phyloP scores from a whole-genome alignment of 2,113 vertebrate species.

The Athene noctua region DNA sequence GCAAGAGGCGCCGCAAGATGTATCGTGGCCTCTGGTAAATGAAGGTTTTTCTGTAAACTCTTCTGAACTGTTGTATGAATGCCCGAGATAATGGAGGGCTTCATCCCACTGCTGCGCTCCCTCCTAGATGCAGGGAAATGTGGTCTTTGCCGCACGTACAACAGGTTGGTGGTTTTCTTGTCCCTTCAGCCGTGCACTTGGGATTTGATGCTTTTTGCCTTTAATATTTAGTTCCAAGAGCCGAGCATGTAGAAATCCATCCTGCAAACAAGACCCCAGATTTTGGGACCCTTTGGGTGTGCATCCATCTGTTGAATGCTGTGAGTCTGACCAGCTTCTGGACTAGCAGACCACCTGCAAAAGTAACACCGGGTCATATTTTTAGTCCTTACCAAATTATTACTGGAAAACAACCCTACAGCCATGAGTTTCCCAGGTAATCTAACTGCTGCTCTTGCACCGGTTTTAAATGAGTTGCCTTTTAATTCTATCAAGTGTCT shows the following conservation, averaged over 20 bases:
- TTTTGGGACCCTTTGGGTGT: fast-evolving
- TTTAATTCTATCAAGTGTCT: constrained; percentile 35
- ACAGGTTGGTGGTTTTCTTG: not conserved
- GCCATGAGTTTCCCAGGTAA: constrained; percentile 48
- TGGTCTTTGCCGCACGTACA: fast-evolving
- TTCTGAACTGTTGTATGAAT: not conserved
- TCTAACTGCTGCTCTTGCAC: constrained; percentile 41
- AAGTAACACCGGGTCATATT: not conserved
- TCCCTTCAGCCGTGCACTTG: not conserved
- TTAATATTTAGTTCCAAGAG: not conserved
- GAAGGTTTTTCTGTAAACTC: not conserved
- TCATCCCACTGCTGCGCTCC: not conserved
- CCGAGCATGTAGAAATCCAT: fast-evolving
- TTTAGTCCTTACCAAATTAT: constrained; percentile 16
- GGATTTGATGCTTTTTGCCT: not conserved
- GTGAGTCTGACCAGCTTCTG: not conserved
- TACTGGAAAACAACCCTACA: not conserved
- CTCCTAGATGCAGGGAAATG: fast-evolving
- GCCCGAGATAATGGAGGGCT: not conserved
- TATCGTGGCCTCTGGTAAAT: not conserved
- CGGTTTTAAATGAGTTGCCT: constrained; percentile 47
- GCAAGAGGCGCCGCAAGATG: not conserved
- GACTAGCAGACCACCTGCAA: not conserved
- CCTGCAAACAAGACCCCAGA: not conserved
- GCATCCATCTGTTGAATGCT: not conserved